A percentile compares a stretch with the other conserved stretches of the same genome.
Evolutionary conservation across 2,113 vertebrate species (phyloP).

Genomic region (Stegastes partitus): DNA sequence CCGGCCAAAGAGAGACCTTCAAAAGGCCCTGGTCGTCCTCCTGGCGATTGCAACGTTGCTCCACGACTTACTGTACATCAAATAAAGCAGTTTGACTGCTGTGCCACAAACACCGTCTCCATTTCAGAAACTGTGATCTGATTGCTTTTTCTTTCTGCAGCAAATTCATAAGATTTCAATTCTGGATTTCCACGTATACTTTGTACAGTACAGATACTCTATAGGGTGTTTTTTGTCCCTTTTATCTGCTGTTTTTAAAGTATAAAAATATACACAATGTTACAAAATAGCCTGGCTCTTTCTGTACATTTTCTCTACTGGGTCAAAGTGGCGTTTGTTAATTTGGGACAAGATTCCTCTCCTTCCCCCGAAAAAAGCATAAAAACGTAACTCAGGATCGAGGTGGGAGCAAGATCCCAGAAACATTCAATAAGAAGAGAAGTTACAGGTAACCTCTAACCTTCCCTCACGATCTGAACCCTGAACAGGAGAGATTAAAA

Average conservation of each 20-base stretch:
- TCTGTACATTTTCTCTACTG: slow-evolving; percentile 64
- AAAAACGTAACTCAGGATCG: neutral
- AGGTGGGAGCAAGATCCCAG: neutral
- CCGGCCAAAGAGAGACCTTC: slow-evolving; percentile 10
- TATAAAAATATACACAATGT: slow-evolving; percentile 83
- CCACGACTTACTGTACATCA: neutral
- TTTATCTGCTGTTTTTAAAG: slow-evolving; percentile 41
- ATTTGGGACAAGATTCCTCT: neutral
- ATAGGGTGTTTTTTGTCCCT: neutral
- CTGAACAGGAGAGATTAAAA: slow-evolving; percentile 11
- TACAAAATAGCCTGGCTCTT: slow-evolving; percentile 74
- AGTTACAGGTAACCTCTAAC: slow-evolving; percentile 13
- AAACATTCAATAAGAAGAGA: slow-evolving; percentile 55
- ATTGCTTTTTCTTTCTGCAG: neutral
- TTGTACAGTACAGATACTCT: slow-evolving; percentile 22
- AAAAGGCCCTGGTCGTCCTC: slow-evolving; percentile 12
- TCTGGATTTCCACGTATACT: slow-evolving; percentile 21
- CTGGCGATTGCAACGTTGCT: slow-evolving; percentile 8
- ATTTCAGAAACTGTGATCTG: neutral
- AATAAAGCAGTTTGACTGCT: neutral
- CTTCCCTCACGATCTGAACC: slow-evolving; percentile 5
- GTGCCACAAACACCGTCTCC: slow-evolving; percentile 8
- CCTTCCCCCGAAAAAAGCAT: neutral
- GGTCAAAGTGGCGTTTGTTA: slow-evolving; percentile 3
- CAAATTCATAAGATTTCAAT: slow-evolving; percentile 4